Percentiles rank a stretch among this genome's conserved stretches.
These are phyloP conservation scores for Brevimyrus niger DNA, from an alignment of 2,113 vertebrate genomes.

Conservation along the genomic window DNA sequence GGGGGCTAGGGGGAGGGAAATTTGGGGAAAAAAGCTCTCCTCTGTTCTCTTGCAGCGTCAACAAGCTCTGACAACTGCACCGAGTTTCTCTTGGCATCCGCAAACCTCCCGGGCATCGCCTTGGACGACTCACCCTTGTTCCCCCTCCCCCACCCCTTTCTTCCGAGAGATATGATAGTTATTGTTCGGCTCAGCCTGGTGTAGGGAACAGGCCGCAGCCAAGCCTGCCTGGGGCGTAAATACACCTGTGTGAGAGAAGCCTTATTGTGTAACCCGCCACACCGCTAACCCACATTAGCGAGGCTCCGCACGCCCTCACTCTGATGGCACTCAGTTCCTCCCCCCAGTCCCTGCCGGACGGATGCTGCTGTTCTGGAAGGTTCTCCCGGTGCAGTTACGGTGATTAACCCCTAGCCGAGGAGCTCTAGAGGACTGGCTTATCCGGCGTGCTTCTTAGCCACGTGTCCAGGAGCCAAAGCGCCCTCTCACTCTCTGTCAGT, in stretches of 20 bases:
- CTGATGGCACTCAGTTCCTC: conserved; percentile 60
- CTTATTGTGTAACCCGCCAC: conserved; percentile 82
- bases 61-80: conserved; percentile 99
- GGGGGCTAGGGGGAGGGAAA: conserved; percentile 31
- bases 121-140: conserved; percentile 74
- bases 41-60: conserved; percentile 83
- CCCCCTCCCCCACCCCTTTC: conserved; percentile 47
- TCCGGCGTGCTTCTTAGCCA: neutral
- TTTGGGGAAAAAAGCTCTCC: conserved; percentile 61
- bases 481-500: neutral
- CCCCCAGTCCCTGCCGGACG: conserved; percentile 57
- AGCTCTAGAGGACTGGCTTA: conserved; percentile 37
- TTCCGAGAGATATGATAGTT: conserved; percentile 89
- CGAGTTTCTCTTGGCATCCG: conserved; percentile 89
- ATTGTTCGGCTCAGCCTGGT: conserved; percentile 98
- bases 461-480: neutral
- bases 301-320: conserved; percentile 62
- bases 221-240: conserved; percentile 95
- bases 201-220: conserved; percentile 95
- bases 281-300: conserved; percentile 73
- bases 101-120: conserved; percentile 91
- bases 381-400: conserved; percentile 57
- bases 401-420: conserved; percentile 49
- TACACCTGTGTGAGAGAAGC: conserved; percentile 97
- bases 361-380: conserved; percentile 55